Evolutionary conservation across 2,888 invertebrate species (phyloP).

Genomic region (Ferrisia virgata): DNA sequence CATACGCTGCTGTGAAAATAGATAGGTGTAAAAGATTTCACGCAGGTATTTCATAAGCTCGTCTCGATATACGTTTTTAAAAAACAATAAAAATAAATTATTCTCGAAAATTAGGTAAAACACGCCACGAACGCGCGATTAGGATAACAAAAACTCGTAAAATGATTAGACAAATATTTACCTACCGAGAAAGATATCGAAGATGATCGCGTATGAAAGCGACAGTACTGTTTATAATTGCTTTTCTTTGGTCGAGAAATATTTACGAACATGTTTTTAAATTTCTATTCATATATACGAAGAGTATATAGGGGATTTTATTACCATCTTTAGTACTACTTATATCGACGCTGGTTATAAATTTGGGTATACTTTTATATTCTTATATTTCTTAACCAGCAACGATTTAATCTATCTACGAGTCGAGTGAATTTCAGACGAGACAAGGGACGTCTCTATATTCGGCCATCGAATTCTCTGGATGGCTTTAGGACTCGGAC

Average conservation of each 20-base stretch:
- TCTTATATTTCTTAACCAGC: neutral
- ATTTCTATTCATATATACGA: slow-evolving; percentile 14
- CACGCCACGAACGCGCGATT: neutral
- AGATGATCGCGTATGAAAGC: neutral
- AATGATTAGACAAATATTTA: slow-evolving; percentile 26
- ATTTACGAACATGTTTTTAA: slow-evolving; percentile 28
- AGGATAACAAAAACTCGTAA: slow-evolving; percentile 25
- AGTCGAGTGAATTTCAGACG: too few relatives aligned
- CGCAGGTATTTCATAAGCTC: neutral
- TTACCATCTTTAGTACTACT: neutral
- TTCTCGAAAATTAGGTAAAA: neutral
- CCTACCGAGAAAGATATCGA: neutral
- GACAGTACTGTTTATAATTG: slow-evolving; percentile 13
- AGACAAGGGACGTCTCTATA: neutral
- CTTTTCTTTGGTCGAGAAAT: neutral
- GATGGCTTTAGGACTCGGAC: too few relatives aligned
- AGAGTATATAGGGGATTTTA: neutral
- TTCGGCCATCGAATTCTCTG: neutral
- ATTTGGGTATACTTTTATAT: neutral
- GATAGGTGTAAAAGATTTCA: neutral
- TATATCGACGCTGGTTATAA: neutral
- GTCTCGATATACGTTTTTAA: neutral
- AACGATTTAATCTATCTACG: slow-evolving; percentile 11
- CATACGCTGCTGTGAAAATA: too few relatives aligned
- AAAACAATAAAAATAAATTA: slow-evolving; percentile 23